Base-by-base conservation (phyloP, 2,888 invertebrate species). In the Drosophila prostipennis region DNA sequence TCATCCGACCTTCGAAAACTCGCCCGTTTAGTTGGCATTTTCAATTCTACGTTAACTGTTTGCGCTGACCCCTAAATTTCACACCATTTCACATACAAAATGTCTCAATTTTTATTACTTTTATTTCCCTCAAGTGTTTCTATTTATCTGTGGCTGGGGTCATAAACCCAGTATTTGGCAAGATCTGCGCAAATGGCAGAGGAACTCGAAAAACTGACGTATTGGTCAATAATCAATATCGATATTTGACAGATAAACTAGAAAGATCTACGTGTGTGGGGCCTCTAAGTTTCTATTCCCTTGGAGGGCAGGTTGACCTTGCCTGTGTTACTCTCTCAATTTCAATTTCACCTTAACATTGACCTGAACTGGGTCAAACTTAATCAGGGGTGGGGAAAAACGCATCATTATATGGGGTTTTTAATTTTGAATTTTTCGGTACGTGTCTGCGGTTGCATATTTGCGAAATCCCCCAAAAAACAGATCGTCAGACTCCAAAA, bases 391-490 rank as follows among this genome's bases (percentile, higher is more conserved):
- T 58, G 65, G 77, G 74, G 57, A 68, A 71, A 71, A 74, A 65
- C 39, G 48, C 49, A 56, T 42, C 39, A 32, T 56, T 57, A 37
- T 42, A 45, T 40, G 54, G 68, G 34, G 34, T 11, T 34, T 32
- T 34, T 34, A 4, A 11, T 34, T 32, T 34, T 34, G 1, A 11
- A 11, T 11, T 51, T 46, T 56, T 55, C 16, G 72, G 63, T 79
- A 87, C 85, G 82, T 85, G 87, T 74, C 75, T 79, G 55, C 42
- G 57, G 54, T 60, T 77, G 79, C 77, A 85, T 71, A 80, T 67
- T 80, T 84, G 52, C 57, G 69, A 64, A 68, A 67, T 69, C 45
- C 42, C 71, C 55, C 7, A 42, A 55, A 54, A 54, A 58, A 34
- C 52, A 57, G 49, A 73, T 53, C 69, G 39, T 29, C 51, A 55